Conservation (phyloP, 2,113 vertebrate genomes). For the Tetrax tetrax region DNA sequence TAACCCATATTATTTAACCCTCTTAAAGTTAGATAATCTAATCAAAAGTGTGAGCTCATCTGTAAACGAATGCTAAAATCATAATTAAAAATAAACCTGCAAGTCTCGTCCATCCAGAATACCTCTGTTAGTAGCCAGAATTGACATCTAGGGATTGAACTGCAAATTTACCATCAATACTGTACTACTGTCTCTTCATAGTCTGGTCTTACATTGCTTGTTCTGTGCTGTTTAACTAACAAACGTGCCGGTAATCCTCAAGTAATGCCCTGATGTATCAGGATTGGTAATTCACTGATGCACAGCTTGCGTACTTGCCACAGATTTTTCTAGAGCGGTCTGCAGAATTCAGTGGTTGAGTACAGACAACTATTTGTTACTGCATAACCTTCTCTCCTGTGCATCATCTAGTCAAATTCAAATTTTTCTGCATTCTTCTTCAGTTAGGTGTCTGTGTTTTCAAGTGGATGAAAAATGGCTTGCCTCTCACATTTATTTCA, state of each 20-base stretch:
- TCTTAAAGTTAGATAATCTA: neutral
- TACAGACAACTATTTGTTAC: neutral
- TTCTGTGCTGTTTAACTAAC: neutral
- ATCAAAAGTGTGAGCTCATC: neutral
- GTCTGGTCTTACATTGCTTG: neutral
- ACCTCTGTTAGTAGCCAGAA: neutral
- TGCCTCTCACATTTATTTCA: neutral
- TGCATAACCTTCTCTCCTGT: neutral
- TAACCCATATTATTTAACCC: neutral
- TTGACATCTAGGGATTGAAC: neutral
- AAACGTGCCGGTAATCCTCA: neutral
- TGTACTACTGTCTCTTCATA: neutral
- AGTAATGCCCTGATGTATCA: neutral
- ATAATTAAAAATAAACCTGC: neutral
- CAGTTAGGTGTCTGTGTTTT: neutral
- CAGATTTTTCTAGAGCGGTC: neutral
- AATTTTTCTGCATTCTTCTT: neutral
- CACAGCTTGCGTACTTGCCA: neutral
- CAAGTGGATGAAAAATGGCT: neutral
- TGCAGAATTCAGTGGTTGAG: neutral
- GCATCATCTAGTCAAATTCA: neutral
- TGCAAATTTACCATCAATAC: neutral
- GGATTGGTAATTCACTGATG: neutral
- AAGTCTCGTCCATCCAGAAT: neutral
- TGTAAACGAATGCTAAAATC: neutral